Base-by-base conservation (phyloP, 1,140 invertebrate genomes). In the Varroa destructor region DNA sequence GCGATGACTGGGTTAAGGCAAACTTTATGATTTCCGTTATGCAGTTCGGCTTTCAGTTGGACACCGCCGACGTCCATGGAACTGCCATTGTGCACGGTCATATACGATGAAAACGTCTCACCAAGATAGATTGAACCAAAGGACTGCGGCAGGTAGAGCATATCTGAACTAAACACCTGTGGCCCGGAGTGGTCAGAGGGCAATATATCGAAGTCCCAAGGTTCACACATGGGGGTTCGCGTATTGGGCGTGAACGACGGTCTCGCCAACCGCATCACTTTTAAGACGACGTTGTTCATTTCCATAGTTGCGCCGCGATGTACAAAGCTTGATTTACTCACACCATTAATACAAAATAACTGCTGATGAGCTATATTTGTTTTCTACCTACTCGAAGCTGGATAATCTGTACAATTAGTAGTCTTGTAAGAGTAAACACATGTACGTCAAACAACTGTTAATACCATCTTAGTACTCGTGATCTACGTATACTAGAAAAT, bases 81-180 rank as follows among this genome's bases (percentile, higher is more conserved):
- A 71, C 91, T 93, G 78, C 94, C 91, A 84, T 97, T 98, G 77
- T 96, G 91, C 64, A 98, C 89, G 83, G 91, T 94, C 70, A 99
- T 87, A 78, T 96, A 97, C 79, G 93, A 93, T 0, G 93, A 92
- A 83, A 98, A 98, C 40, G 92, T 97, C 84, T 98, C 95, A 36
- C 96, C 96, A 42, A 90, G 79, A 80, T 89, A 89, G 75, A 90
- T 88, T 79, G 87, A 89, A 64, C 87, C 88, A 78, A 75, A 84
- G 0, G 37, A 67, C 51, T 74, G 70, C 81, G 75, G 71, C 75
- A 72, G 61, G 36, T 37, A 67, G 10, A 67, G 61, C 61, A 67
- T 67, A 46, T 67, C 61, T 14, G 61, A 67, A 67, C 37, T 46
- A 46, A 67, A 67, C n/a, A 46, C 46, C 40, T 40, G 40, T 37